Evolutionary conservation across 1,140 invertebrate genomes (phyloP).

Genomic region (Medauroidea extradentata): DNA sequence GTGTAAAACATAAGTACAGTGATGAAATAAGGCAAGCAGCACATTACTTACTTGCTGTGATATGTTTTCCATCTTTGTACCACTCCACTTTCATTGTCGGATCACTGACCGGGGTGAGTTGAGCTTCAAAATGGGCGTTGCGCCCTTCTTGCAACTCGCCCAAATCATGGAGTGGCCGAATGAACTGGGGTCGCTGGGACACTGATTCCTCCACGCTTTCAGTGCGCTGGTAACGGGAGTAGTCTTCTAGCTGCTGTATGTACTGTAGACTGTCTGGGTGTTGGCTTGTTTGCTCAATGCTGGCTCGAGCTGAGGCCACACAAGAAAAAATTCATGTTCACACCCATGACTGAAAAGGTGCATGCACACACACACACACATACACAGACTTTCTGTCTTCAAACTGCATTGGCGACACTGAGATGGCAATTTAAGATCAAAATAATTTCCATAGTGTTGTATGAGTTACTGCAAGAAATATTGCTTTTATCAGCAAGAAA

Average conservation of each 20-base stretch:
- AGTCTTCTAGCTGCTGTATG: slow-evolving; percentile 90
- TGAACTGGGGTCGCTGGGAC: slow-evolving; percentile 79
- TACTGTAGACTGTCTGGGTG: slow-evolving; percentile 91
- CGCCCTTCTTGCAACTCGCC: slow-evolving; percentile 85
- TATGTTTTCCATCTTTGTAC: slow-evolving; percentile 93
- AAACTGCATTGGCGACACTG: too few species aligned
- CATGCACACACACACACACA: too few species aligned
- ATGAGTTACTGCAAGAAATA: too few species aligned
- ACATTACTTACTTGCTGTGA: slow-evolving; percentile 82
- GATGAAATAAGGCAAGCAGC: too few species aligned
- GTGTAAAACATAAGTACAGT: too few species aligned
- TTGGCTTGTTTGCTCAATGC: slow-evolving; percentile 82
- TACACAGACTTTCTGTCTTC: too few species aligned
- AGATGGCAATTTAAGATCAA: too few species aligned
- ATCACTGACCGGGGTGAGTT: slow-evolving; percentile 91
- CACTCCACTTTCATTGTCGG: slow-evolving; percentile 97
- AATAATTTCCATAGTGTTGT: too few species aligned
- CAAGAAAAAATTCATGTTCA: too few species aligned
- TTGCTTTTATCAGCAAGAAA: too few species aligned
- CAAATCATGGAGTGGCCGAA: slow-evolving; percentile 81
- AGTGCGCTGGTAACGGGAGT: slow-evolving; percentile 78
- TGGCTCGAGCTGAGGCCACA: slow-evolving; percentile 55
- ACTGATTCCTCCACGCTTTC: slow-evolving; percentile 75
- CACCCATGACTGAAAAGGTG: too few species aligned
- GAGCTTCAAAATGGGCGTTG: slow-evolving; percentile 92